These are phyloP conservation scores for Aix galericulata DNA, from an alignment of 2,113 vertebrate genomes.

Conservation along the genomic window DNA sequence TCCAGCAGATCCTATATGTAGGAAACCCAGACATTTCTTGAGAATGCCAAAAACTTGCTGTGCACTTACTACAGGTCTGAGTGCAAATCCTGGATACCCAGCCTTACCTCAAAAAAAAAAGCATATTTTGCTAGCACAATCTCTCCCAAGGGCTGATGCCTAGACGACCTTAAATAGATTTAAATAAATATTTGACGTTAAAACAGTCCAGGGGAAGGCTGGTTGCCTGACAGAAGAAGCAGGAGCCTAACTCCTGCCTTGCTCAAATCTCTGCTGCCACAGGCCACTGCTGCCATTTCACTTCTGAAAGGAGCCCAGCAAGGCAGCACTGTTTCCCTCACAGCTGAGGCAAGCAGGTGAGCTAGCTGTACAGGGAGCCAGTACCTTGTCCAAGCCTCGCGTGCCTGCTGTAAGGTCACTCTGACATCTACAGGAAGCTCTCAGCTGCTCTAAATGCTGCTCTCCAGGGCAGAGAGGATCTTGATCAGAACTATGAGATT, in stretches of 20 bases:
- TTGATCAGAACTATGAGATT: neutral
- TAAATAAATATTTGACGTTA: neutral
- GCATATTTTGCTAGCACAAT: neutral
- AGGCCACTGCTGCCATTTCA: neutral
- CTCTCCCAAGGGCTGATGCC: neutral
- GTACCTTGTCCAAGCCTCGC: neutral
- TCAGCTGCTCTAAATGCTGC: neutral
- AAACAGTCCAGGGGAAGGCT: neutral
- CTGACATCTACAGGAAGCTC: slow-evolving; percentile 15
- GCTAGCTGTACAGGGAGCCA: neutral
- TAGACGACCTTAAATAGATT: neutral
- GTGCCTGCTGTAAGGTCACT: neutral
- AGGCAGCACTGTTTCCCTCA: neutral
- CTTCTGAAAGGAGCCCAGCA: neutral
- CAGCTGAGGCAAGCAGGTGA: neutral
- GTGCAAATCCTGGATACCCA: neutral
- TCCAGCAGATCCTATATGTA: neutral
- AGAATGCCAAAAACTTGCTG: neutral
- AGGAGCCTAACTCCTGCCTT: neutral
- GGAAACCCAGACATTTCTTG: neutral
- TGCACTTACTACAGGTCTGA: neutral
- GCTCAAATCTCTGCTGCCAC: neutral
- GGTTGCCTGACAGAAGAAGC: neutral
- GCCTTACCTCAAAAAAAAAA: neutral
- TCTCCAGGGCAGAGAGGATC: neutral